A percentile compares a stretch with the other conserved stretches of the same genome.
Evolutionary conservation across 30 jellyfish, hydroid and myxozoan genomes (phyloP).

Genomic region (Cassiopea xamachana): DNA sequence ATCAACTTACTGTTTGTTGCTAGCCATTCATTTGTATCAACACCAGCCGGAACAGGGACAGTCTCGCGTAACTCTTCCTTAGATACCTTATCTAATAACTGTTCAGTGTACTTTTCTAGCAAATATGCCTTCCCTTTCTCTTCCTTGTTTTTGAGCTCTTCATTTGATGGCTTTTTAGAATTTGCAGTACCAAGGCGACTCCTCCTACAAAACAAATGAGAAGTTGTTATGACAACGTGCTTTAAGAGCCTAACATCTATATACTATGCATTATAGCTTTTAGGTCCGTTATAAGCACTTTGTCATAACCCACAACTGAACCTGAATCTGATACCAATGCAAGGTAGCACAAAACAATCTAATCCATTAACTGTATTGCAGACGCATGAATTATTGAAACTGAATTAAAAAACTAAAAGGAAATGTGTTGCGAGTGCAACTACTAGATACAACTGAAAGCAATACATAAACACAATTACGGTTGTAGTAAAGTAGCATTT

Average conservation of each 20-base stretch:
- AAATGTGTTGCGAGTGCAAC: too few species aligned
- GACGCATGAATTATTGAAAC: too few species aligned
- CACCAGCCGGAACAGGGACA: conserved; percentile 95
- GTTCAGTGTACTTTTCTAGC: conserved; percentile 69
- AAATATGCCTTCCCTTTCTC: conserved; percentile 88
- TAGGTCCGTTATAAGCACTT: too few species aligned
- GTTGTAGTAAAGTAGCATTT: too few species aligned
- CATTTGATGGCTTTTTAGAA: conserved; percentile 68
- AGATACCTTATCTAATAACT: conserved; percentile 73
- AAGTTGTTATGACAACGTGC: not conserved
- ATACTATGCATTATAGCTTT: too few species aligned
- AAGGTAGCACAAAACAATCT: too few species aligned
- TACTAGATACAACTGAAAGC: too few species aligned
- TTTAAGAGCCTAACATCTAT: not conserved
- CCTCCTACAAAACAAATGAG: conserved; percentile 23
- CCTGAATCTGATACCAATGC: too few species aligned
- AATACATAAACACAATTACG: too few species aligned
- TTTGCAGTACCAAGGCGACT: conserved; percentile 75
- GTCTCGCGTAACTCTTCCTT: conserved; percentile 90
- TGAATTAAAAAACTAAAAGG: too few species aligned
- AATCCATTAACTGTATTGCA: too few species aligned
- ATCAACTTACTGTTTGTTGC: conserved; percentile 80
- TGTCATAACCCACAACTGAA: too few species aligned
- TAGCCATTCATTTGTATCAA: conserved; percentile 96
- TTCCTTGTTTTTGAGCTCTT: conserved; percentile 66